Percentiles rank a stretch among this genome's conserved stretches.
Conservation (phyloP, 2,797 vertebrate species). For the Hippocampus kuda region DNA sequence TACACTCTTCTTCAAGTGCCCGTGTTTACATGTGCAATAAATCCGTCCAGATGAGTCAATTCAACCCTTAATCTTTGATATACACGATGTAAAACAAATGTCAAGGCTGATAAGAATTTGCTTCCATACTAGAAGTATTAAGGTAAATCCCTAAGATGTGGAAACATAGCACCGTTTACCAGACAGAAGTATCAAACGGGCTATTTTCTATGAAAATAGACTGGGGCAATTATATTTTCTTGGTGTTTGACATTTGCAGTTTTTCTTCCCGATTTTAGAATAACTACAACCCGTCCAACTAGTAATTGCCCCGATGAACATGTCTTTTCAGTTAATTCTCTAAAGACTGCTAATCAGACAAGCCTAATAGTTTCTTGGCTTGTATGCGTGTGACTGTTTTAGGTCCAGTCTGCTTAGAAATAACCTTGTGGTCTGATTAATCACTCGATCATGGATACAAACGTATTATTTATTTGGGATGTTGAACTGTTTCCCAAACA, state of each 20-base stretch:
- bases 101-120: conserved; percentile 19
- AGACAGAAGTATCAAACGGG: conserved; percentile 32
- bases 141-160: conserved; percentile 33
- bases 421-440: conserved; percentile 43
- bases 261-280: conserved; percentile 32
- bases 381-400: conserved; percentile 33
- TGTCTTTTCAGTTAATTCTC: conserved; percentile 43
- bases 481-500: conserved; percentile 44
- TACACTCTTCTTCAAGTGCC: conserved; percentile 23
- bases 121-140: conserved; percentile 23
- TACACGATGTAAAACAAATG: conserved; percentile 33
- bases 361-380: conserved; percentile 49
- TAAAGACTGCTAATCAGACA: conserved; percentile 54
- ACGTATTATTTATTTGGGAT: conserved; percentile 38
- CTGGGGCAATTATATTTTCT: conserved; percentile 34
- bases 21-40: conserved; percentile 41
- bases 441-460: conserved; percentile 34
- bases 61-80: conserved; percentile 39
- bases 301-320: conserved; percentile 42
- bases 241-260: conserved; percentile 25
- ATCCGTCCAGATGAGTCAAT: conserved; percentile 43
- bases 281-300: conserved; percentile 39
- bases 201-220: conserved; percentile 40
- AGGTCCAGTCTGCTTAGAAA: conserved; percentile 44
- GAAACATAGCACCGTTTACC: conserved; percentile 30